These are phyloP conservation scores for Psix sp. DNA, from an alignment of 1,140 invertebrate species.

Conservation along the genomic window DNA sequence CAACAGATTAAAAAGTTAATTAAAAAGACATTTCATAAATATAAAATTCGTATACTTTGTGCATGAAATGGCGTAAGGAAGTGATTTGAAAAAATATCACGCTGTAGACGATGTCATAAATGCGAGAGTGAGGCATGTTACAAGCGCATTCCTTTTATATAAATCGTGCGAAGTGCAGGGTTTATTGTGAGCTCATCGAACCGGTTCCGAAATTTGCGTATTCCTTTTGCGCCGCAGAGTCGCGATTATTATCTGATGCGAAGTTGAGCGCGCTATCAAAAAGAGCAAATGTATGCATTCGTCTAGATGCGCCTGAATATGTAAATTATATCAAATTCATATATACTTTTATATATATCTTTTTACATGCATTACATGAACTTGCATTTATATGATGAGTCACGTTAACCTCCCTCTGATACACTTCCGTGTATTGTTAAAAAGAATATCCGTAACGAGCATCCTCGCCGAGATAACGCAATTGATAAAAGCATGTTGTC, in stretches of 20 bases:
- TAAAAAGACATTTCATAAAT: too few species aligned
- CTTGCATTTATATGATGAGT: constrained; percentile 5
- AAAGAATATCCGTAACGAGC: constrained; percentile 28
- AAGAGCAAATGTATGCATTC: constrained; percentile 19
- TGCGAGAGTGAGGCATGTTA: constrained; percentile 23
- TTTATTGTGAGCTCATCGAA: constrained; percentile 39
- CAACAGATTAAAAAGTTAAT: too few species aligned
- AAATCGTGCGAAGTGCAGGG: constrained; percentile 35
- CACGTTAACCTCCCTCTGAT: constrained; percentile 24
- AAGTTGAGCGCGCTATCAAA: constrained; percentile 18
- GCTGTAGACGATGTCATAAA: constrained; percentile 28
- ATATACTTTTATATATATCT: too few species aligned
- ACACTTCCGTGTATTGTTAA: constrained; percentile 19
- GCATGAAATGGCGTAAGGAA: too few species aligned
- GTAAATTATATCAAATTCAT: too few species aligned
- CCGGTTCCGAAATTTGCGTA: constrained; percentile 39
- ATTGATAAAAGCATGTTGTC: constrained; percentile 28
- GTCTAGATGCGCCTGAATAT: too few species aligned
- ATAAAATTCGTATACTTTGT: too few species aligned
- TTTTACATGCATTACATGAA: too few species aligned
- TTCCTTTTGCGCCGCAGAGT: constrained; percentile 22
- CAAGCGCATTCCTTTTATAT: constrained; percentile 35
- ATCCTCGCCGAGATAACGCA: constrained; percentile 25
- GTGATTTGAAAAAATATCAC: too few species aligned
- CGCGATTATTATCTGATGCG: constrained; percentile 36